Conservation (phyloP, 2,888 invertebrate genomes). For the Ormyrus pomaceus region DNA sequence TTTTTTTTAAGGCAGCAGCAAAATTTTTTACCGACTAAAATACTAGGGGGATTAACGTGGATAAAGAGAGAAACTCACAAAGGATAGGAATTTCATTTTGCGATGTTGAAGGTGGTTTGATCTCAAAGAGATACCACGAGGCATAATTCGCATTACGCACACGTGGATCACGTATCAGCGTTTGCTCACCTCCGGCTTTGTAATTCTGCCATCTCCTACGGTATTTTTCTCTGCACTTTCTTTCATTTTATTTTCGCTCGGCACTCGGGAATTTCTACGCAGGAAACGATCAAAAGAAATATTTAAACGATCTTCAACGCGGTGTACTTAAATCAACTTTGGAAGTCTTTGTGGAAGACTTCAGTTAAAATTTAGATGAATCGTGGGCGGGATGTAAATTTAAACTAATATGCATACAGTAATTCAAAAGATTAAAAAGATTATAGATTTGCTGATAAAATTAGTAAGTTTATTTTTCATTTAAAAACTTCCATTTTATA, state of each 20-base stretch:
- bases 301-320: no score
- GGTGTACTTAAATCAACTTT: no score
- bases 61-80: conserved; percentile 6
- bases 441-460: no score
- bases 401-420: no score
- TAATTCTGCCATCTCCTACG: background rate
- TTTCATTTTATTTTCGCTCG: background rate
- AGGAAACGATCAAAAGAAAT: no score
- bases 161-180: conserved; percentile 10
- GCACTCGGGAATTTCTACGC: no score
- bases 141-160: conserved; percentile 20
- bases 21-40: conserved; percentile 12
- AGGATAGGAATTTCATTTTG: conserved; percentile 49
- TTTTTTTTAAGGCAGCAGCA: background rate
- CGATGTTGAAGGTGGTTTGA: conserved; percentile 40
- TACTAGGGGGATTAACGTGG: background rate
- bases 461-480: no score
- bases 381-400: no score
- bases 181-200: conserved; percentile 4
- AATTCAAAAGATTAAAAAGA: no score
- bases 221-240: no score
- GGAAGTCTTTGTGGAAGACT: no score
- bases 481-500: background rate
- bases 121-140: conserved; percentile 44
- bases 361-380: no score